Evolutionary conservation across 2,888 invertebrate species (phyloP).

Genomic region (Pristionchus arcanus): DNA sequence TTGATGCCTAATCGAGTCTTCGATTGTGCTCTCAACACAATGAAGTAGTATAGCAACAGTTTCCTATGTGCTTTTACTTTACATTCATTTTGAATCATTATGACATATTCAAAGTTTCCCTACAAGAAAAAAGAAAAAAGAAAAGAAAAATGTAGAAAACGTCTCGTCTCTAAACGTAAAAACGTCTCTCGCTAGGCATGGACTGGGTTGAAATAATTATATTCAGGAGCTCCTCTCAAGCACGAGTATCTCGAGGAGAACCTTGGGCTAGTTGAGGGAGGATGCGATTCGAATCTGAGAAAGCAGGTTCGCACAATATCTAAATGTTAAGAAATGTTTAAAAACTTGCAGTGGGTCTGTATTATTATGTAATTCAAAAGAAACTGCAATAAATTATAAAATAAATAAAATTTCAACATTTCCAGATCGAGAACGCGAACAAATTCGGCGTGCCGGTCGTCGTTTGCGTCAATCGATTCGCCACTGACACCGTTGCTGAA

Average conservation of each 20-base stretch:
- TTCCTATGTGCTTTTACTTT: not conserved
- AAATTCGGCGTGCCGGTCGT: slow-evolving; percentile 94
- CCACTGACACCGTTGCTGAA: slow-evolving; percentile 90
- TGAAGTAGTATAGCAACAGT: not conserved
- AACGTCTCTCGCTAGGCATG: too few relatives aligned
- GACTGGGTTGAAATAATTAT: not conserved
- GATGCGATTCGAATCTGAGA: slow-evolving; percentile 89
- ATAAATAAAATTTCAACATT: not conserved
- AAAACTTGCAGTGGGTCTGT: too few relatives aligned
- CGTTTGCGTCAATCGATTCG: slow-evolving; percentile 92
- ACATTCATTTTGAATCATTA: too few relatives aligned
- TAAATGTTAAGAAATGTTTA: too few relatives aligned
- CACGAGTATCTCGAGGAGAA: slow-evolving; percentile 89
- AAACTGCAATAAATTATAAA: not conserved
- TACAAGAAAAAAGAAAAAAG: too few relatives aligned
- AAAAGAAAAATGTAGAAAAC: too few relatives aligned
- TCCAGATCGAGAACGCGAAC: slow-evolving; percentile 90
- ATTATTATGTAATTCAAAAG: too few relatives aligned
- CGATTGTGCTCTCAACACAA: not conserved
- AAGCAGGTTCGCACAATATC: slow-evolving; percentile 83
- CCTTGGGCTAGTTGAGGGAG: slow-evolving; percentile 89
- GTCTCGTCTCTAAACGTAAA: too few relatives aligned
- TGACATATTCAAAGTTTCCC: too few relatives aligned
- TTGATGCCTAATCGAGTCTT: not conserved
- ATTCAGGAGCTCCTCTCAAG: slow-evolving; percentile 84